phyloP scores from a whole-genome alignment of 2,888 invertebrate genomes.

The Trichacis sp. region DNA sequence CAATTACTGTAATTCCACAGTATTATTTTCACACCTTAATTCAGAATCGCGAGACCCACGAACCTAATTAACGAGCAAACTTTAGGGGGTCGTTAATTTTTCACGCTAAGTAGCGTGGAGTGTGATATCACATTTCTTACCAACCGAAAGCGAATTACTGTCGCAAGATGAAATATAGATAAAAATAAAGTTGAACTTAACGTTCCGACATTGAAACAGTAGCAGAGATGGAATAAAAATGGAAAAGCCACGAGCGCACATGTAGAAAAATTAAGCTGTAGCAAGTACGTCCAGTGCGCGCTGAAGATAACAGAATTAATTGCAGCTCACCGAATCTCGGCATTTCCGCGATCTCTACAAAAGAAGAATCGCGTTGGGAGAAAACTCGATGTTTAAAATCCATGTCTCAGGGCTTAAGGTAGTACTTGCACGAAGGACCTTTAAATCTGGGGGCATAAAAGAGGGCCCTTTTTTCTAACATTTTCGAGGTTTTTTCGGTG shows the following conservation, averaged over 20 bases:
- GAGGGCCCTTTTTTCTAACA: too few species aligned
- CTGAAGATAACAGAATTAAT: constrained; percentile 42
- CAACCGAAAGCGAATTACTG: neutral
- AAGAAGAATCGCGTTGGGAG: constrained; percentile 24
- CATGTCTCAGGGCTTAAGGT: too few species aligned
- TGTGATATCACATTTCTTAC: neutral
- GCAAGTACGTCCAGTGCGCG: constrained; percentile 18
- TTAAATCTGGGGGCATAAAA: too few species aligned
- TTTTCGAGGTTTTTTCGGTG: too few species aligned
- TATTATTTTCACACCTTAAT: too few species aligned
- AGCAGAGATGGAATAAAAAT: too few species aligned
- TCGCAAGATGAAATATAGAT: neutral
- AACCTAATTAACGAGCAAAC: constrained; percentile 43
- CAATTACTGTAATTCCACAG: too few species aligned
- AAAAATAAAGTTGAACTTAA: neutral
- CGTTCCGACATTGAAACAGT: neutral
- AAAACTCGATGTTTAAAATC: constrained; percentile 20
- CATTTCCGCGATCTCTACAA: constrained; percentile 32
- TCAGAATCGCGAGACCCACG: too few species aligned
- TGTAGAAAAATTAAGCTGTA: constrained; percentile 2
- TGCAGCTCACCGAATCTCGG: constrained; percentile 37
- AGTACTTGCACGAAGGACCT: too few species aligned
- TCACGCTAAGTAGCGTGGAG: neutral
- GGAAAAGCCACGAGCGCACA: neutral
- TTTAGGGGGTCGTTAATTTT: constrained; percentile 7